Evolutionary conservation across 1,140 invertebrate genomes (phyloP).

Genomic region (Daktulosphaira vitifoliae): DNA sequence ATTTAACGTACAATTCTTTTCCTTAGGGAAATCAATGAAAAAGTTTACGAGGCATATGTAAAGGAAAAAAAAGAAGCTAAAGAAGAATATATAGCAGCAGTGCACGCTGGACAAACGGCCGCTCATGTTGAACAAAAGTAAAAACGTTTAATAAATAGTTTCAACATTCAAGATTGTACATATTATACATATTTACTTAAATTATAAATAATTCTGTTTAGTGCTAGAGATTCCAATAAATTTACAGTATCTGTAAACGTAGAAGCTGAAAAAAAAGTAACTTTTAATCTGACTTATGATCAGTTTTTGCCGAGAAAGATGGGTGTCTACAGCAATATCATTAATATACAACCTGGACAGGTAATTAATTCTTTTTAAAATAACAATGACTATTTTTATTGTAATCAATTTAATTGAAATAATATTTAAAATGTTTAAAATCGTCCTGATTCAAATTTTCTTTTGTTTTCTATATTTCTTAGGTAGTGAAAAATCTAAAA

Average conservation of each 20-base stretch:
- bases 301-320: conserved; percentile 51
- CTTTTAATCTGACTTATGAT: conserved; percentile 58
- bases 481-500: conserved; percentile 49
- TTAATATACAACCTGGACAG: conserved; percentile 53
- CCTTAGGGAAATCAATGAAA: conserved; percentile 48
- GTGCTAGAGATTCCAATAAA: conserved; percentile 55
- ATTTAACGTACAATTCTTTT: background rate
- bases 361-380: conserved; percentile 35
- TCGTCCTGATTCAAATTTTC: too few relatives aligned
- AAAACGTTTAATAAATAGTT: background rate
- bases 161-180: background rate
- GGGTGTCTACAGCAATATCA: conserved; percentile 52
- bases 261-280: conserved; percentile 49
- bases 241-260: conserved; percentile 56
- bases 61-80: conserved; percentile 57
- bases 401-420: too few relatives aligned
- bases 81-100: conserved; percentile 53
- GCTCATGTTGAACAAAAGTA: conserved; percentile 51
- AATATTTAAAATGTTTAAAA: too few relatives aligned
- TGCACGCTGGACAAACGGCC: conserved; percentile 51
- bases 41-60: conserved; percentile 49
- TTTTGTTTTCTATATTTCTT: conserved; percentile 16
- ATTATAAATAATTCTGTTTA: conserved; percentile 41
- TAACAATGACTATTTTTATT: too few relatives aligned
- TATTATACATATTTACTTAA: background rate